These are phyloP conservation scores for Trinorchestia longiramus DNA, from an alignment of 1,140 invertebrate genomes.

Conservation along the genomic window DNA sequence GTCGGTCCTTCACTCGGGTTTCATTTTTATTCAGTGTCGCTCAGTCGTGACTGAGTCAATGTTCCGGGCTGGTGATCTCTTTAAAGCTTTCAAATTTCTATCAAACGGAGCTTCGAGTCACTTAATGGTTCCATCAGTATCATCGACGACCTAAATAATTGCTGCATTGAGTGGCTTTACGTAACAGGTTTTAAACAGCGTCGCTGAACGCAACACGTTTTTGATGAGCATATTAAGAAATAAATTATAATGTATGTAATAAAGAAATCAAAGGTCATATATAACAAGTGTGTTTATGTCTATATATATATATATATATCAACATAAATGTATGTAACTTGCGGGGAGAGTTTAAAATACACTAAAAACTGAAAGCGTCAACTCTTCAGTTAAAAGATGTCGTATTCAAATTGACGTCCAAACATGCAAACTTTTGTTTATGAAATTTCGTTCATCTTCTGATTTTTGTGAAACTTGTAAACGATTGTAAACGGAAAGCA, in stretches of 20 bases:
- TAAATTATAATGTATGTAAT: not conserved
- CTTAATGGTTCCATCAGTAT: not conserved
- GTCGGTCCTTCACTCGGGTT: not conserved
- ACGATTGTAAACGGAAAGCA: no score
- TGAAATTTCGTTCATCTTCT: no score
- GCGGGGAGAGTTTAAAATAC: no score
- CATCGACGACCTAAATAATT: not conserved
- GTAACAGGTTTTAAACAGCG: not conserved
- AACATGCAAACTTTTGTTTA: no score
- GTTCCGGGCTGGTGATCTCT: not conserved
- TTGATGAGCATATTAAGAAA: no score
- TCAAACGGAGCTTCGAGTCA: conserved; percentile 1
- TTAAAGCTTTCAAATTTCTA: conserved; percentile 34
- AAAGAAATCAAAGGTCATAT: not conserved
- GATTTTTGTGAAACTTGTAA: no score
- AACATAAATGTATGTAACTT: no score
- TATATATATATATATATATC: no score
- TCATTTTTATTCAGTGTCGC: not conserved
- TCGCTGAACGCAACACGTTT: not conserved
- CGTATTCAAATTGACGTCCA: no score
- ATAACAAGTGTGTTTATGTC: no score
- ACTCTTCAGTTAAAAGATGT: no score
- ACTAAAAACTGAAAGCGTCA: no score
- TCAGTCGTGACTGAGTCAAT: not conserved
- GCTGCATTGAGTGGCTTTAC: not conserved